Evolutionary conservation across 2,113 vertebrate species (phyloP), one percentile per base, ranked within the genome.

Genomic region (Thinocorus orbignyianus): DNA sequence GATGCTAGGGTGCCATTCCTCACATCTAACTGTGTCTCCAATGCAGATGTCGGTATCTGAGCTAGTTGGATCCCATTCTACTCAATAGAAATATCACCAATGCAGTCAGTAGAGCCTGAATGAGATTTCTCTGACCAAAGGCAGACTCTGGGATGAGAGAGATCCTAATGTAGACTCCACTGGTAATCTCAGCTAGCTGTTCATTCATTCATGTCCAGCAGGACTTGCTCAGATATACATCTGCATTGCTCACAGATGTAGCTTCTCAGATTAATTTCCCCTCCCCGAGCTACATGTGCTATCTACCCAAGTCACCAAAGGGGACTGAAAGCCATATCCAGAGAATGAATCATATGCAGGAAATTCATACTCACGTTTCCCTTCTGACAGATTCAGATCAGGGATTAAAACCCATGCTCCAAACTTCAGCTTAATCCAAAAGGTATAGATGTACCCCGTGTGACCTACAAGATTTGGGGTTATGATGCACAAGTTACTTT

Each of bases 281-380:
- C 33, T 13, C 6, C 0, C 8, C 10, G 44, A 4, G 13, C 35
- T 13, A 24, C 2, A 3, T 9, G 3, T 73, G 10, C 25, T 13
- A 9, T n/a, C 49, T 26, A 69, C 31, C 6, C 24, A 64, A 70
- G n/a, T 69, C 33, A 61, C 9, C 31, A 69, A 69, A 25, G 0
- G 0, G 10, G 6, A 18, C 6, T 84, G 77, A 73, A 93, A 93
- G 28, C 24, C 1, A 1, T 70, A 73, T 33, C 37, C 22, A 78
- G 46, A 62, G 65, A 84, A 55, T 35, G 0, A 73, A 64, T 83
- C 10, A 31, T 16, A 41, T 28, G 25, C 24, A 68, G 23, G 33
- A 18, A 81, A 46, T 37, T n/a, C 15, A 8, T 42, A 79, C 39
- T 74, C 65, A 52, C 17, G 25, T 25, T 66, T 76, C 23, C 10